A percentile compares a stretch with the other conserved stretches of the same genome.
These are phyloP conservation scores for Drosophila kikkawai DNA, from an alignment of 1,140 invertebrate genomes.

Conservation along the genomic window DNA sequence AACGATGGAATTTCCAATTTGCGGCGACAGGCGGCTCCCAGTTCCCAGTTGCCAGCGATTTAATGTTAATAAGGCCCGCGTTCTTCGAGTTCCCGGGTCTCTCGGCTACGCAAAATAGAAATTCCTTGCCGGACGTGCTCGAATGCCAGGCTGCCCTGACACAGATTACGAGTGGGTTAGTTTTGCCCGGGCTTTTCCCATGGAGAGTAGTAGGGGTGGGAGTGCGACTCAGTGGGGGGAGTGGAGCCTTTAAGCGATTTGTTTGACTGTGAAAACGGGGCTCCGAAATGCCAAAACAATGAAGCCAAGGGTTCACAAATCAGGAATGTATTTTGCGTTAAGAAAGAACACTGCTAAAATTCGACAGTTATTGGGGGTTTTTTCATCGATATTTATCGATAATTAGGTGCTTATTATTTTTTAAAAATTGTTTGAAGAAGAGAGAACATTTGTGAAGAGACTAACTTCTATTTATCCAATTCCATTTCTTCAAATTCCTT, in stretches of 20 bases:
- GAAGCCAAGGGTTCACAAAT: conserved; percentile 20
- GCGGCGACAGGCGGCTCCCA: conserved; percentile 44
- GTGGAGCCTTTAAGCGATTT: conserved; percentile 5
- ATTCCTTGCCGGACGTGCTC: conserved; percentile 68
- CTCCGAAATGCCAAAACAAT: conserved; percentile 16
- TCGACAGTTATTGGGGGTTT: neutral
- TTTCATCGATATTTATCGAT: neutral
- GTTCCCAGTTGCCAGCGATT: conserved; percentile 52
- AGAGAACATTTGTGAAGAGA: neutral
- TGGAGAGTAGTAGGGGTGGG: neutral
- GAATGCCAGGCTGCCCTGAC: conserved; percentile 61
- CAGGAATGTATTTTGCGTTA: conserved; percentile 7
- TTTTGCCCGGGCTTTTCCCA: neutral
- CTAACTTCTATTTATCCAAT: no score
- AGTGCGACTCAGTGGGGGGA: neutral
- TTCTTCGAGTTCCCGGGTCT: conserved; percentile 27
- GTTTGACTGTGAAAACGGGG: conserved; percentile 6
- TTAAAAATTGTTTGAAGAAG: neutral
- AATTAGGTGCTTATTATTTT: neutral
- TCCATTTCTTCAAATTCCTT: no score
- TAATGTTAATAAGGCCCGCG: conserved; percentile 79
- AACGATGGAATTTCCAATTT: conserved; percentile 81
- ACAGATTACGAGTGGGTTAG: conserved; percentile 65
- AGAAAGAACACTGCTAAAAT: neutral
- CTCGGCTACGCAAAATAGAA: conserved; percentile 67